Evolutionary conservation across 1,140 invertebrate genomes (phyloP), one percentile per base, ranked within the genome.

Genomic region (Leguminivora glycinivorella): DNA sequence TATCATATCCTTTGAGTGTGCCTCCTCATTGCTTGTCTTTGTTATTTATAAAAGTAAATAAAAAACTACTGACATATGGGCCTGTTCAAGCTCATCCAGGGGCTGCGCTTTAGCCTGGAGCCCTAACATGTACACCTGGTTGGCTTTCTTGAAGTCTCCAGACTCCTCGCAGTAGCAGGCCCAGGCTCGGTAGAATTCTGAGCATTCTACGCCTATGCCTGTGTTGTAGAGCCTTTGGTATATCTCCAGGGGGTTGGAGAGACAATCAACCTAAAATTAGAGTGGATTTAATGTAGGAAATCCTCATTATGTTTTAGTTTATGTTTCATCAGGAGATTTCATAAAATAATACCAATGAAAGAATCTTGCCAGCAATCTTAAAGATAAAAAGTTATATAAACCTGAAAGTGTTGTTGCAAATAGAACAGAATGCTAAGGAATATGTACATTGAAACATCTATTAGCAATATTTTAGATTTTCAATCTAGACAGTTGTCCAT

Each of bases 151-250:
- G 77, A 94, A 95, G 89, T 96, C 95, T 58, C 94, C 94, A 60
- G 93, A 93, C 79, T 94, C 93, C 87, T 96, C 96, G 76, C 95
- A 94, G 84, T 96, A 96, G 80, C 96, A 96, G 9, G 96, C 95
- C 96, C 96, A 96, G 9, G 95, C 95, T 79, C 95, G 93, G 81
- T 97, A 97, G 76, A 96, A 94, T 72, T 96, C 94, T 1, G 96
- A 94, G 70, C 95, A 94, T 92, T 94, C 95, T n/a, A 94, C 95
- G 43, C 96, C 95, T 74, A 96, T 93, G n/a, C 95, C 95, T 84
- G 93, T 94, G 70, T 94, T 94, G 76, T 95, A 95, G 73, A 96
- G 90, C 83, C 95, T 92, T 85, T 96, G 95, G 83, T 96, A 97
- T 66, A 96, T 88, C 83, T 96, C 95, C 71, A 95, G 85, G 31